Evolutionary conservation across 2,797 vertebrate genomes (phyloP).

Genomic region (Taeniopygia guttata): DNA sequence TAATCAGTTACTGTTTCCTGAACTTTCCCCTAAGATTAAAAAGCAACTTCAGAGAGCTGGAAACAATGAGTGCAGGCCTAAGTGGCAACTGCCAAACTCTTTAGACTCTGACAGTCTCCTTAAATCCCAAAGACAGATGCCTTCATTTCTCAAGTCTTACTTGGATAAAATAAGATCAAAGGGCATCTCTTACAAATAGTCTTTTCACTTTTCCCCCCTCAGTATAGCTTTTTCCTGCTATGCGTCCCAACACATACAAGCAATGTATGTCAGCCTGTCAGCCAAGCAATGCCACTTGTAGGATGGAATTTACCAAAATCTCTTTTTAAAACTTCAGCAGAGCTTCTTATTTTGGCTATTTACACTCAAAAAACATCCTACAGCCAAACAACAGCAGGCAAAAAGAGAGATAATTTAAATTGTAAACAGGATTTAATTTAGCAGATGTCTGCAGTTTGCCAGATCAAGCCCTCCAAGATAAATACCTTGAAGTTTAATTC

Average conservation of each 20-base stretch:
- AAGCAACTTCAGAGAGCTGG: not conserved
- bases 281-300: not conserved
- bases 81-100: not conserved
- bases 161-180: not conserved
- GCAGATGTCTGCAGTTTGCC: not conserved
- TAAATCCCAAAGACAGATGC: not conserved
- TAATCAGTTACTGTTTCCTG: slow-evolving; percentile 27
- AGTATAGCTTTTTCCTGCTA: not conserved
- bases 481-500: not conserved
- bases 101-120: not conserved
- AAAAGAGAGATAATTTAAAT: not conserved
- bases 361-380: not conserved
- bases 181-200: not conserved
- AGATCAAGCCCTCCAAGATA: not conserved
- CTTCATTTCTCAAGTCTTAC: not conserved
- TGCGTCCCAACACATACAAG: not conserved
- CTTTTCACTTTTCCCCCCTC: not conserved
- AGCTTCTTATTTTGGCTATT: not conserved
- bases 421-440: not conserved
- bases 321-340: not conserved
- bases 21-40: slow-evolving; percentile 51
- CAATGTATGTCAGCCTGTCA: not conserved
- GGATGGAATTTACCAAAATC: not conserved
- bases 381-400: not conserved
- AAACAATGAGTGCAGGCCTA: not conserved